Percentiles rank a stretch among this genome's conserved stretches.
These are phyloP conservation scores for Globodera rostochiensis DNA, from an alignment of 1,140 invertebrate genomes.

Conservation along the genomic window DNA sequence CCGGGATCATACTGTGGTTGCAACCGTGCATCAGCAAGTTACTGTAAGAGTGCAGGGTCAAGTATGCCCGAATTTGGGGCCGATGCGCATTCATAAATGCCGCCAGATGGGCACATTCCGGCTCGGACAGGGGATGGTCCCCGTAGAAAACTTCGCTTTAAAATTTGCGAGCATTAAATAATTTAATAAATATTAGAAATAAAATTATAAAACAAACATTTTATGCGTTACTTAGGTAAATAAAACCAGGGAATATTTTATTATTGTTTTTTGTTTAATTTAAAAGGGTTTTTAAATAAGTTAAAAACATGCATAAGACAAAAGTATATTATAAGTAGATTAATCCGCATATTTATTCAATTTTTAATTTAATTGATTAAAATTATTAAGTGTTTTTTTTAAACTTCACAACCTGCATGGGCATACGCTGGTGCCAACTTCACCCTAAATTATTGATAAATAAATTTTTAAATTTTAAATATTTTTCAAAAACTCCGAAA, in stretches of 20 bases:
- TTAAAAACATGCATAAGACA: too few species aligned
- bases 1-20: neutral
- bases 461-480: neutral
- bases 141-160: slow-evolving; percentile 55
- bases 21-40: slow-evolving; percentile 66
- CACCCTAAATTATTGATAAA: slow-evolving; percentile 6
- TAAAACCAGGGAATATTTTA: too few species aligned
- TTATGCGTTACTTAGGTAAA: too few species aligned
- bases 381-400: too few species aligned
- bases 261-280: too few species aligned
- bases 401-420: slow-evolving; percentile 44
- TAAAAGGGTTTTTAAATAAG: too few species aligned
- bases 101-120: slow-evolving; percentile 44
- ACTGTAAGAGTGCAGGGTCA: slow-evolving; percentile 60
- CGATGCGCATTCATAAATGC: slow-evolving; percentile 37
- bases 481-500: neutral
- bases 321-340: too few species aligned
- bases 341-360: too few species aligned
- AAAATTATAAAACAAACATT: neutral
- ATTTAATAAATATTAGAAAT: neutral
- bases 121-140: slow-evolving; percentile 45
- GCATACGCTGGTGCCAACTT: slow-evolving; percentile 40
- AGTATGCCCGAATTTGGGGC: slow-evolving; percentile 49
- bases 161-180: too few species aligned
- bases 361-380: too few species aligned